Evolutionary conservation across 2,888 invertebrate species (phyloP), one percentile per base, ranked within the genome.

Genomic region (Amaurobius ferox): DNA sequence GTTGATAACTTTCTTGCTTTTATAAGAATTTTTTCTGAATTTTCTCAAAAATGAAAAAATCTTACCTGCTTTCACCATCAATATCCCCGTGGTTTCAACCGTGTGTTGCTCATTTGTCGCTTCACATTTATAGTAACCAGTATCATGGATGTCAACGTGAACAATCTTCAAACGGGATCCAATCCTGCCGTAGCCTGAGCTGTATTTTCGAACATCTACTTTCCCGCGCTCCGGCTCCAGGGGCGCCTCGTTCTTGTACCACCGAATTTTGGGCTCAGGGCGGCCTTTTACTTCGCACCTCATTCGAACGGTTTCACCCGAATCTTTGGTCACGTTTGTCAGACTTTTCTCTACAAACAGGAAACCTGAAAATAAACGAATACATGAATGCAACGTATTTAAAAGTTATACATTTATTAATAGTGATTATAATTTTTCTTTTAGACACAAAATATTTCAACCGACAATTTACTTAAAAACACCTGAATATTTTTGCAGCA

Each of bases 281-380:
- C 93, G 92, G 0, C 94, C 94, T n/a, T 92, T 91, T 62, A 94
- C 94, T 90, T 94, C 94, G 90, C 95, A 95, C 66, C 93, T 91
- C 89, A 95, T 92, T 88, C 93, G 93, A 23, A 94, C 93, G 30
- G 92, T 92, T 81, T 93, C 93, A 6, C 94, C 94, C 1, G 93
- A 91, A 88, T 93, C 93, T 89, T 92, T 92, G 19, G 94, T 94
- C 61, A 93, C 89, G 90, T 94, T 94, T 70, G 90, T 90, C 89
- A 94, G 91, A 48, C 92, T 91, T 74, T 92, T 91, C 61, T 92
- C 91, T 90, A 94, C 93, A 71, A 92, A 91, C 64, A 94, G 90
- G 35, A 93, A 93, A 44, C 92, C 93, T 93, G 89, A 74, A 90
- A 90, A n/a, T n/a, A n/a, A n/a, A n/a, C n/a, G n/a, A n/a, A n/a